Percentiles rank a stretch among this genome's conserved stretches.
Evolutionary conservation across 2,888 invertebrate genomes (phyloP).

Genomic region (Trissolcus brochymenae): DNA sequence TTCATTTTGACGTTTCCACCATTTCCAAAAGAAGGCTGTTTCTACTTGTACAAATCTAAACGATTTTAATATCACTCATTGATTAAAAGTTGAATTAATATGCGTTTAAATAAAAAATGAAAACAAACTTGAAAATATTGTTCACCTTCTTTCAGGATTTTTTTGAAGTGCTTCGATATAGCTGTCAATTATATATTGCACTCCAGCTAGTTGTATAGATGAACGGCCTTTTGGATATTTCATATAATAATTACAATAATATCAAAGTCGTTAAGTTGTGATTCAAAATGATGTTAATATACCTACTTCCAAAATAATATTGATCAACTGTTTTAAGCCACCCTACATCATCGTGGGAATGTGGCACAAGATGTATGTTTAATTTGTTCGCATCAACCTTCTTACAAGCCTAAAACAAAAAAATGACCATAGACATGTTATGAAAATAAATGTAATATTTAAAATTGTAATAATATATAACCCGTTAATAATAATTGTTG

Average conservation of each 20-base stretch:
- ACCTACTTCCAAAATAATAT: conserved; percentile 90
- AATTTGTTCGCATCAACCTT: conserved; percentile 76
- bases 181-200: conserved; percentile 93
- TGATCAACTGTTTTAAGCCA: conserved; percentile 97
- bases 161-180: conserved; percentile 85
- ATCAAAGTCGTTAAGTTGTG: not conserved
- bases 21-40: conserved; percentile 90
- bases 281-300: not conserved
- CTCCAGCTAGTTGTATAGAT: conserved; percentile 86
- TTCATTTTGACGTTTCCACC: conserved; percentile 84
- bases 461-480: too few relatives aligned
- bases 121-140: not conserved
- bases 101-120: not conserved
- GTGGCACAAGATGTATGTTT: conserved; percentile 84
- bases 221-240: conserved; percentile 73
- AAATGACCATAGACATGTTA: too few relatives aligned
- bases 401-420: conserved; percentile 73
- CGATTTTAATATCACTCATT: not conserved
- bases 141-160: conserved; percentile 82
- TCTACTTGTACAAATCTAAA: conserved; percentile 87
- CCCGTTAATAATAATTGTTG: too few relatives aligned
- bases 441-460: too few relatives aligned
- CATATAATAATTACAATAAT: not conserved
- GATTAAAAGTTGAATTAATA: not conserved
- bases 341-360: conserved; percentile 96